Evolutionary conservation across 2,888 invertebrate genomes (phyloP), one percentile per base, ranked within the genome.

Genomic region (Lapara coniferarum): DNA sequence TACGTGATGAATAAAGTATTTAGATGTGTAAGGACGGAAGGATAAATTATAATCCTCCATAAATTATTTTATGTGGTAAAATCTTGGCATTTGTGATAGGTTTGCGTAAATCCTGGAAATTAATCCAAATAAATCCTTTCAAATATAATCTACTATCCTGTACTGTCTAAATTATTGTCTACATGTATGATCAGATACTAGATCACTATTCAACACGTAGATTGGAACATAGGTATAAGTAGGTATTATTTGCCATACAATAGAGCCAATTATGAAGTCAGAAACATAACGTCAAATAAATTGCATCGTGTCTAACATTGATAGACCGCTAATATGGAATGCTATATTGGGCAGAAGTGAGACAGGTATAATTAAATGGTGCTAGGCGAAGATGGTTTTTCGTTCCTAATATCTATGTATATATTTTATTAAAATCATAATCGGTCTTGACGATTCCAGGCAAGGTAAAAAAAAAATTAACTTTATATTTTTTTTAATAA

Each of bases 281-380:
- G 63, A 49, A 63, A 37, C 57, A 58, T 37, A 44, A 49, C 63
- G 49, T 63, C 49, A 46, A 63, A 63, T 63, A 19, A 63, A 63
- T 63, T 49, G 63, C 63, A 49, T 49, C 63, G 19, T 63, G 63
- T 63, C 16, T 12, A 46, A 63, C 49, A 63, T 63, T 63, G 19
- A 46, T 46, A 19, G 16, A 46, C 19, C 63, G 46, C 49, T 59
- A 49, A 49, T 49, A 49, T 19, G 63, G 13, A 7, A 16, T 7
- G 46, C 16, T 46, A 63, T 16, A 58, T 44, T 46, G 16, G 53
- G 53, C n/a, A 16, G 16, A 19, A 12, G 59, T 46, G 16, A 10
- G n/a, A n/a, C n/a, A 19, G 19, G 1, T 55, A 10, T 3, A 19
- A 46, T 63, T 10, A 16, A 58, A n/a, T 16, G 59, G 16, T 14